These are phyloP conservation scores for Takifugu bimaculatus DNA, from an alignment of 2,113 vertebrate species.

Conservation along the genomic window DNA sequence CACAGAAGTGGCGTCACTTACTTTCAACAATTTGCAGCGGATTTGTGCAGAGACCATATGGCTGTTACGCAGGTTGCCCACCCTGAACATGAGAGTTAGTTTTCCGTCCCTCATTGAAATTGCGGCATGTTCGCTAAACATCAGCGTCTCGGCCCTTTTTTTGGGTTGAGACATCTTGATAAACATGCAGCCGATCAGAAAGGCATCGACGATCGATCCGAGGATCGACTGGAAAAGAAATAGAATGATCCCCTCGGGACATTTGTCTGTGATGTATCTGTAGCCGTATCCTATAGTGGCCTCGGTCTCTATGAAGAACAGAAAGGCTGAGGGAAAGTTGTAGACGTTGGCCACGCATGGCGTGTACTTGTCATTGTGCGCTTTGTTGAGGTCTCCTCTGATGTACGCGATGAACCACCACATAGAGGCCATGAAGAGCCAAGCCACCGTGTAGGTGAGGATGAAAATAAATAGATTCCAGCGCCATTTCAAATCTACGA, in stretches of 20 bases:
- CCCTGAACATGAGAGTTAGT: constrained; percentile 98
- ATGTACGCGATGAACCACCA: constrained; percentile 99
- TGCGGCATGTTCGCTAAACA: constrained; percentile 96
- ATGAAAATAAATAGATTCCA: constrained; percentile 99
- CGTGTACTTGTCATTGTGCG: constrained; percentile 91
- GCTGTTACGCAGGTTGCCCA: constrained; percentile 98
- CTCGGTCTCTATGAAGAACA: constrained; percentile 98
- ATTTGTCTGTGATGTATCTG: constrained; percentile 97
- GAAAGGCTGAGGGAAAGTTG: constrained; percentile 97
- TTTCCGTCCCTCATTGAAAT: constrained; percentile 98
- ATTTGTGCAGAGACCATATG: constrained; percentile 99
- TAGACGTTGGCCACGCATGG: constrained; percentile 98
- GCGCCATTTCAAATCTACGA: constrained; percentile 99
- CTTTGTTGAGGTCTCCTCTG: constrained; percentile 89
- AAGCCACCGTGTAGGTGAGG: constrained; percentile 97
- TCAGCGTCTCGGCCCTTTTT: constrained; percentile 95
- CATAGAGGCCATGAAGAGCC: constrained; percentile 99
- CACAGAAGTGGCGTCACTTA: constrained; percentile 69
- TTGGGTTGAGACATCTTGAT: constrained; percentile 99
- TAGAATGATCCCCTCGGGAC: constrained; percentile 96
- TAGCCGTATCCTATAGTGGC: constrained; percentile 97
- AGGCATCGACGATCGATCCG: constrained; percentile 97
- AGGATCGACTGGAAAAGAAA: constrained; percentile 98
- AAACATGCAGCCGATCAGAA: constrained; percentile 98
- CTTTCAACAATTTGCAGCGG: constrained; percentile 98